Conservation (phyloP, 23 tunicate genomes). For the Trididemnum clinides region DNA sequence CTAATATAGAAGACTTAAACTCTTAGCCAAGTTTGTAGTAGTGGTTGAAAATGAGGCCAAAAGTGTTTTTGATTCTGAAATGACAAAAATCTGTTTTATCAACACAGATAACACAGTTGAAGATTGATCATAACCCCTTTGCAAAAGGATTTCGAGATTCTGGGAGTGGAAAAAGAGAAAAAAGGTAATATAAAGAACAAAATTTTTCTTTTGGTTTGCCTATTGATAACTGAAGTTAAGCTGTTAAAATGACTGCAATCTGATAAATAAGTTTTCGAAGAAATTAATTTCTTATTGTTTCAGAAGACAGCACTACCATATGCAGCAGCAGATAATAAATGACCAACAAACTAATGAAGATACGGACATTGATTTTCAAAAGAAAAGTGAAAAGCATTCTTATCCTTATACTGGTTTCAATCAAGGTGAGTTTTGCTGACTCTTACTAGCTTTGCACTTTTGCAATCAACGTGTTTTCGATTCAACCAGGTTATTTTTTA, state of each 20-base stretch:
- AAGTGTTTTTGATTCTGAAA: not conserved
- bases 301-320: conserved; percentile 4
- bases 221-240: too few relatives aligned
- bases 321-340: not conserved
- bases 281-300: not conserved
- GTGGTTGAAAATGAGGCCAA: not conserved
- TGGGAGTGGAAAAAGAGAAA: conserved; percentile 96
- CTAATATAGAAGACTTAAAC: not conserved
- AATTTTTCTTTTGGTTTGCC: too few relatives aligned
- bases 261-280: too few relatives aligned
- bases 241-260: too few relatives aligned
- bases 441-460: too few relatives aligned
- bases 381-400: not conserved
- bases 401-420: too few relatives aligned
- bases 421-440: too few relatives aligned
- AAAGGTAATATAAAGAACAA: conserved; percentile 64
- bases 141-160: conserved; percentile 99
- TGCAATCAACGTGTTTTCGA: too few relatives aligned
- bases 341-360: not conserved
- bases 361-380: not conserved
- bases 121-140: conserved; percentile 99
- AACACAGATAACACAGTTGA: conserved; percentile 88
- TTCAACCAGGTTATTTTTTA: too few relatives aligned
- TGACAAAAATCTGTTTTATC: not conserved
- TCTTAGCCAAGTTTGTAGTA: not conserved